phyloP scores from a whole-genome alignment of 2,113 vertebrate genomes.

The Semnornis frantzii region DNA sequence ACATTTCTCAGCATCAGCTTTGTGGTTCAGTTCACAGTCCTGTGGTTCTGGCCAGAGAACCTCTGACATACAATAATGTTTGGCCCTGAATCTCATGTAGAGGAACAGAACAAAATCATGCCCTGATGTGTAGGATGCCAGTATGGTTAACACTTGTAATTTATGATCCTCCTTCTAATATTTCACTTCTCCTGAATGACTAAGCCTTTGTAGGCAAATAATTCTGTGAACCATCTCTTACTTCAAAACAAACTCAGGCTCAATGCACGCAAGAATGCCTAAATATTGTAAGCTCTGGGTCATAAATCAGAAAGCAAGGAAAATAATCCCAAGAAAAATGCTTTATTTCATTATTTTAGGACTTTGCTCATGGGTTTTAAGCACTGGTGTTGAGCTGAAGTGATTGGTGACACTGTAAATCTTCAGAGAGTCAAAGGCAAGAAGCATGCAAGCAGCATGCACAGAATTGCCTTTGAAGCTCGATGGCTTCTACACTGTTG shows the following conservation, averaged over 20 bases:
- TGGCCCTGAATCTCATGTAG: not conserved
- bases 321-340: constrained; percentile 15
- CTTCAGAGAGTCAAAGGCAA: not conserved
- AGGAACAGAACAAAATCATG: not conserved
- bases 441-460: not conserved
- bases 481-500: not conserved
- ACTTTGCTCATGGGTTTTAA: not conserved
- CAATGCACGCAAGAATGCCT: not conserved
- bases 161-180: constrained; percentile 5
- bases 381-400: not conserved
- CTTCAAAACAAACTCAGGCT: not conserved
- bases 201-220: not conserved
- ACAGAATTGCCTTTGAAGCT: not conserved
- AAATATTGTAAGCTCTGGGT: constrained; percentile 2
- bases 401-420: not conserved
- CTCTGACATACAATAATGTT: not conserved
- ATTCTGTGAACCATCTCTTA: not conserved
- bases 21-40: not conserved
- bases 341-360: constrained; percentile 10
- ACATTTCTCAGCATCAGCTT: not conserved
- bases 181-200: not conserved
- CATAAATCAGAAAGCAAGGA: constrained; percentile 31
- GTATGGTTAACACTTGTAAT: not conserved
- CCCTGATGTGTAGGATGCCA: not conserved
- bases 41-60: not conserved